Evolutionary conservation across 2,888 invertebrate genomes (phyloP).

Genomic region (Stenchaetothrips biformis): DNA sequence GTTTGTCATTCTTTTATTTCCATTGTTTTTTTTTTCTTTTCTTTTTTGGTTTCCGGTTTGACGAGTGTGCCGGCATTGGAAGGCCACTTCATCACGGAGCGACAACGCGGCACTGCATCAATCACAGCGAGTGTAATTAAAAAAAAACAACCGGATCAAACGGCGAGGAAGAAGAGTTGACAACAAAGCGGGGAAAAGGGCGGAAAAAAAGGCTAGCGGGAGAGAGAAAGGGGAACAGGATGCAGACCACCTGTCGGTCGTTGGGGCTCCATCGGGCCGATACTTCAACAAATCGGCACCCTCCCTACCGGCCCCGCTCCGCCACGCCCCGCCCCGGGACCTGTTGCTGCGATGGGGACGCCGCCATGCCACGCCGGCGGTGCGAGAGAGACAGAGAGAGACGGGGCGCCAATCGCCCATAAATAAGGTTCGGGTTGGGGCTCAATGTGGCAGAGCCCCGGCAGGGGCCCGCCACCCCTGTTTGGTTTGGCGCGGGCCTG

Average conservation of each 20-base stretch:
- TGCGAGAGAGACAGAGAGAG: not conserved
- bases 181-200: too few species aligned
- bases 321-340: not conserved
- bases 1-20: not conserved
- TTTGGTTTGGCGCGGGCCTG: too few species aligned
- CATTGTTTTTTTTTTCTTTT: not conserved
- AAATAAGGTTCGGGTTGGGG: constrained; percentile 6
- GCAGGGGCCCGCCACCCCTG: too few species aligned
- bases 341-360: not conserved
- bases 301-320: not conserved
- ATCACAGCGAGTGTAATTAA: too few species aligned
- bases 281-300: constrained; percentile 24
- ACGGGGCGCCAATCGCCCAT: not conserved
- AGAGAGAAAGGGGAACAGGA: too few species aligned
- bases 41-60: not conserved
- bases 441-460: not conserved
- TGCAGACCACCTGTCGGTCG: not conserved
- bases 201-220: too few species aligned
- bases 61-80: not conserved
- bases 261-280: not conserved
- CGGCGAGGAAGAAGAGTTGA: too few species aligned
- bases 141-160: too few species aligned
- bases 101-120: too few species aligned
- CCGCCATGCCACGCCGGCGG: not conserved
- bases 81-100: too few species aligned